phyloP scores from a whole-genome alignment of 2,888 invertebrate genomes.

The Harmothoe impar region DNA sequence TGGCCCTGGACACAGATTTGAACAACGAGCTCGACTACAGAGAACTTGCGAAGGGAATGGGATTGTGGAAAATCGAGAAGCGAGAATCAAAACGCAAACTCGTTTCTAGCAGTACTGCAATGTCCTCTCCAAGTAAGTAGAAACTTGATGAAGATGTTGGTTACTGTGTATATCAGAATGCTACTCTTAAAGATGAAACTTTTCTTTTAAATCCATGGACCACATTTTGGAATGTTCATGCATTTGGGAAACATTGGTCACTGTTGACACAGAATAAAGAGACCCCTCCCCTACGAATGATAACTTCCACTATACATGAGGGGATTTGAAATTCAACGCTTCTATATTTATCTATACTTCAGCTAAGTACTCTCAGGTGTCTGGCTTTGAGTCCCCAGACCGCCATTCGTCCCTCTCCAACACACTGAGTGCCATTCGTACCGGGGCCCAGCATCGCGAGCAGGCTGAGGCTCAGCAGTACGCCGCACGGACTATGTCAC shows the following conservation, averaged over 20 bases:
- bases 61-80: constrained; percentile 75
- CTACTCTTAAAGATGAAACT: too few species aligned
- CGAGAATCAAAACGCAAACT: constrained; percentile 70
- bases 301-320: too few species aligned
- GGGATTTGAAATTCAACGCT: background rate
- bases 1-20: constrained; percentile 78
- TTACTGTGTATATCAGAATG: background rate
- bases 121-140: constrained; percentile 48
- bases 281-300: too few species aligned
- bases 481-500: background rate
- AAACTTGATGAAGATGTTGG: background rate
- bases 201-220: too few species aligned
- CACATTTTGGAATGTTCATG: too few species aligned
- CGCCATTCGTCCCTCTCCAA: constrained; percentile 28
- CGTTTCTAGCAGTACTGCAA: background rate
- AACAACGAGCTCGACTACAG: constrained; percentile 79
- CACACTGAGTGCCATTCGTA: background rate
- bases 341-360: background rate
- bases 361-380: constrained; percentile 66
- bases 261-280: too few species aligned
- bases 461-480: background rate
- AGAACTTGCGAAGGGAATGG: constrained; percentile 79
- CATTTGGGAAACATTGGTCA: too few species aligned
- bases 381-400: constrained; percentile 66
- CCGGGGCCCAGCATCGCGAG: background rate